phyloP scores from a whole-genome alignment of 2,888 invertebrate genomes.

The Drosophila histrio region DNA sequence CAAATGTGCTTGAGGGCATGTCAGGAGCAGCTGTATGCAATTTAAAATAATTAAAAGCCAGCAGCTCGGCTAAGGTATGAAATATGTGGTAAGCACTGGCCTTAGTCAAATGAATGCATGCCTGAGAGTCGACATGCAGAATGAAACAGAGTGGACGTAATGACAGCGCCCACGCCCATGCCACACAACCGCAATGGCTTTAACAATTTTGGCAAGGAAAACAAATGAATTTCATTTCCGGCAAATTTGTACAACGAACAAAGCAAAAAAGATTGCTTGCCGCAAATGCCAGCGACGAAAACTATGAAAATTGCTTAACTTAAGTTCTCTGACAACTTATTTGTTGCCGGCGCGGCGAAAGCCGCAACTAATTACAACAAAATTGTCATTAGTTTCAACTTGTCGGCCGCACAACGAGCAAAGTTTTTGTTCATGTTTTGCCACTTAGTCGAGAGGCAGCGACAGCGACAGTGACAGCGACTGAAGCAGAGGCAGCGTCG shows the following conservation, averaged over 20 bases:
- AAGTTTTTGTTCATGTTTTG: conserved; percentile 78
- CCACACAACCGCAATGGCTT: conserved; percentile 19
- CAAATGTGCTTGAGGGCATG: conserved; percentile 42
- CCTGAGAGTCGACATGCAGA: conserved; percentile 30
- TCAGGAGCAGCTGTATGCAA: conserved; percentile 65
- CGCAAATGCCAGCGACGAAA: conserved; percentile 64
- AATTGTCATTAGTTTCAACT: conserved; percentile 80
- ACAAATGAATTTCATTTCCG: conserved; percentile 79
- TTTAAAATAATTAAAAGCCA: conserved; percentile 73
- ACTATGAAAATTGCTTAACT: conserved; percentile 77
- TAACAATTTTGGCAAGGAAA: conserved; percentile 50
- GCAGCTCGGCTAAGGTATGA: conserved; percentile 38
- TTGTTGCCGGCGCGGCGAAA: conserved; percentile 62
- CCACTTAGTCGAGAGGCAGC: conserved; percentile 61
- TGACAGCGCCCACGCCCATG: conserved; percentile 6
- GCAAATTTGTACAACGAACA: conserved; percentile 59
- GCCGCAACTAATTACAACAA: conserved; percentile 80
- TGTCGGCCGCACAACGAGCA: conserved; percentile 72
- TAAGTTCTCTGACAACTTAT: conserved; percentile 76
- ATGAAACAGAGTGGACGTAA: conserved; percentile 30
- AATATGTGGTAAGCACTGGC: conserved; percentile 49
- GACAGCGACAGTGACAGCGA: background rate
- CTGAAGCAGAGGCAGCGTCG: conserved; percentile 11
- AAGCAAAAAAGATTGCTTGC: conserved; percentile 60
- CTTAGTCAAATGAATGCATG: conserved; percentile 30